Percentiles rank a stretch among this genome's conserved stretches.
phyloP scores from a whole-genome alignment of 1,140 invertebrate species.

The Trichoplusia ni region DNA sequence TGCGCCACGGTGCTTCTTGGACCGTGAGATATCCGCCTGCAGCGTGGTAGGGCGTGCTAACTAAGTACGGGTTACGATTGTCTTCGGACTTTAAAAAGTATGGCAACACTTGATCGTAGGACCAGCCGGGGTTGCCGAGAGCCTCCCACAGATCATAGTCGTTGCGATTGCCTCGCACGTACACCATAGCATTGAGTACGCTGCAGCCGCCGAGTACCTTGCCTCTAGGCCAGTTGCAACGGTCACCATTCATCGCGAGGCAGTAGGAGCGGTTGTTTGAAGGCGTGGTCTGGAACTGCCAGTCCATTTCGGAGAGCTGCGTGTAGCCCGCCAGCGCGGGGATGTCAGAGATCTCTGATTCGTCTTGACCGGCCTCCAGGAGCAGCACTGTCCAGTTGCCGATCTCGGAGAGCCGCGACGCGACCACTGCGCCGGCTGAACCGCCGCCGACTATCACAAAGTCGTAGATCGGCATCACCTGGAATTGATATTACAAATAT shows the following conservation, averaged over 20 bases:
- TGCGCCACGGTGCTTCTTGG: conserved; percentile 91
- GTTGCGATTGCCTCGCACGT: conserved; percentile 93
- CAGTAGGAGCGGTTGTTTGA: conserved; percentile 89
- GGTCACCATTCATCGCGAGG: conserved; percentile 90
- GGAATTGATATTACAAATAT: no score
- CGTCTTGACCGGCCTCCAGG: conserved; percentile 92
- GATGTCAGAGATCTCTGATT: conserved; percentile 90
- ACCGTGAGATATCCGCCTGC: conserved; percentile 92
- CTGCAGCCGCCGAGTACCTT: conserved; percentile 96
- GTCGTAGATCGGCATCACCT: conserved; percentile 89
- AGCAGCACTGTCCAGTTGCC: conserved; percentile 90
- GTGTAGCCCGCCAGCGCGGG: conserved; percentile 89
- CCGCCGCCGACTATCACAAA: conserved; percentile 95
- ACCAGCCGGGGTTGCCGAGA: conserved; percentile 95
- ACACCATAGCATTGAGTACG: conserved; percentile 97
- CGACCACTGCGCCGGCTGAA: conserved; percentile 95
- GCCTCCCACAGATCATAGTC: conserved; percentile 96
- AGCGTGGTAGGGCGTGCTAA: conserved; percentile 87
- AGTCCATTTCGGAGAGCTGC: conserved; percentile 92
- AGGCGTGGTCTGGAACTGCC: conserved; percentile 95
- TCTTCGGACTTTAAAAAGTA: conserved; percentile 96
- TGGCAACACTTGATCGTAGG: conserved; percentile 91
- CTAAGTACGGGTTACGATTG: conserved; percentile 91
- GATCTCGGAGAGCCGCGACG: conserved; percentile 92
- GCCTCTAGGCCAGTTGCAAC: conserved; percentile 94